A percentile compares a stretch with the other conserved stretches of the same genome.
These are phyloP conservation scores for Cuculus canorus DNA, from an alignment of 2,797 vertebrate species.

Conservation along the genomic window DNA sequence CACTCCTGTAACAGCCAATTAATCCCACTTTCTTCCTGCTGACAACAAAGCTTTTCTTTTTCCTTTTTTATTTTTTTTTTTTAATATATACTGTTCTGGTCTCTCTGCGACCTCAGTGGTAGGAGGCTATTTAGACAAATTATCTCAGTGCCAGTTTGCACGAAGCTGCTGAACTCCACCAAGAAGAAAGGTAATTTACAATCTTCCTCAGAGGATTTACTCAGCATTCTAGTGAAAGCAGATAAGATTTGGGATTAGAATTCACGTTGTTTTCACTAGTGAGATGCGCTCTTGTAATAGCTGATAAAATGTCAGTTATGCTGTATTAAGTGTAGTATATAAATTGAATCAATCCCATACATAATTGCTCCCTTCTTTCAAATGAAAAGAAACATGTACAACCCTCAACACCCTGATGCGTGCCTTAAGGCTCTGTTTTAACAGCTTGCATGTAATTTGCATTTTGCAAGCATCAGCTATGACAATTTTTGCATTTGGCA, in stretches of 20 bases:
- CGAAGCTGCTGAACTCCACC: neutral
- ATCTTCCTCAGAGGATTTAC: neutral
- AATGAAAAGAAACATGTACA: neutral
- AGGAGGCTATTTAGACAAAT: neutral
- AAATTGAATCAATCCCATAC: constrained; percentile 18
- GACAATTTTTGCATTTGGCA: neutral
- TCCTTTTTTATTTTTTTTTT: neutral
- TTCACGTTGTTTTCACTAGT: neutral
- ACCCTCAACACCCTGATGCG: constrained; percentile 3
- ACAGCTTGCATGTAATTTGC: constrained; percentile 5
- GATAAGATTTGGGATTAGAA: neutral
- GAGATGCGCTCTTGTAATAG: neutral
- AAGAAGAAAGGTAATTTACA: neutral
- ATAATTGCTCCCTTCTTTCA: constrained; percentile 57
- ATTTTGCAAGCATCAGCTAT: neutral
- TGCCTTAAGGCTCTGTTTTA: constrained; percentile 43
- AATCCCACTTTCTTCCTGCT: constrained; percentile 13
- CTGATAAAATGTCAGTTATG: neutral
- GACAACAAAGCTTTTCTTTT: neutral
- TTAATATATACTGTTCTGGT: neutral
- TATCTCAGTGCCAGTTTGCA: neutral
- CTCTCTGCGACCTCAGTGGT: neutral
- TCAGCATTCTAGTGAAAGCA: neutral
- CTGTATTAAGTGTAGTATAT: neutral
- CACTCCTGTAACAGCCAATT: neutral